Percentiles rank a stretch among this genome's conserved stretches.
Conservation (phyloP, 2,888 invertebrate species). For the Cheiracanthium punctorium region DNA sequence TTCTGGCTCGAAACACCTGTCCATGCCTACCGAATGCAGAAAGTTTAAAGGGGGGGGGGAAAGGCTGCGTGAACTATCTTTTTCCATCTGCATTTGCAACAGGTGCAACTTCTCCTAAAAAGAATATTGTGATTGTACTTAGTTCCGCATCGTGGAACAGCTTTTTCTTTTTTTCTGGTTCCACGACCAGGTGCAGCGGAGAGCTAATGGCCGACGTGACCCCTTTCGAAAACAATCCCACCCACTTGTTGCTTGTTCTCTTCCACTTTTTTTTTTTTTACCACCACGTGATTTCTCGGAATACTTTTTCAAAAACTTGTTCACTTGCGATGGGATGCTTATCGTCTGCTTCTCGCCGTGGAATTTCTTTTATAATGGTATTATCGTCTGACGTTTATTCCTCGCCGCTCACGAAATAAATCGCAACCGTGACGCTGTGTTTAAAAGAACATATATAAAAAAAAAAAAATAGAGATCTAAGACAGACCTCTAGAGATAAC, state of each 20-base stretch:
- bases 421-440: too few relatives aligned
- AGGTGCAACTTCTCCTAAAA: conserved; percentile 33
- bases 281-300: too few relatives aligned
- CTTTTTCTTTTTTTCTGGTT: conserved; percentile 25
- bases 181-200: conserved; percentile 53
- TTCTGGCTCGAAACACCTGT: conserved; percentile 57
- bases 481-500: too few relatives aligned
- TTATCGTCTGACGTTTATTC: too few relatives aligned
- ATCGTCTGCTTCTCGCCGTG: too few relatives aligned
- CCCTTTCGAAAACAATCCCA: conserved; percentile 33
- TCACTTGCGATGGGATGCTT: too few relatives aligned
- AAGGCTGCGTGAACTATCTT: conserved; percentile 31
- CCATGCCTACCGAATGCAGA: background rate
- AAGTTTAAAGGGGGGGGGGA: background rate
- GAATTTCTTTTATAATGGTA: too few relatives aligned
- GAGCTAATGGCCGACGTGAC: conserved; percentile 63
- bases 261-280: too few relatives aligned
- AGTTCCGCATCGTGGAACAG: conserved; percentile 55
- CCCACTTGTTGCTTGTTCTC: conserved; percentile 23
- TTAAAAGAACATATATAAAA: too few relatives aligned
- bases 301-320: too few relatives aligned
- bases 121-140: conserved; percentile 35
- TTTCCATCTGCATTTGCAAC: conserved; percentile 46
- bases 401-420: too few relatives aligned
- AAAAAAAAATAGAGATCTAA: too few relatives aligned